A percentile compares a stretch with the other conserved stretches of the same genome.
phyloP scores from a whole-genome alignment of 2,113 vertebrate species.

The Ceyx cyanopectus region DNA sequence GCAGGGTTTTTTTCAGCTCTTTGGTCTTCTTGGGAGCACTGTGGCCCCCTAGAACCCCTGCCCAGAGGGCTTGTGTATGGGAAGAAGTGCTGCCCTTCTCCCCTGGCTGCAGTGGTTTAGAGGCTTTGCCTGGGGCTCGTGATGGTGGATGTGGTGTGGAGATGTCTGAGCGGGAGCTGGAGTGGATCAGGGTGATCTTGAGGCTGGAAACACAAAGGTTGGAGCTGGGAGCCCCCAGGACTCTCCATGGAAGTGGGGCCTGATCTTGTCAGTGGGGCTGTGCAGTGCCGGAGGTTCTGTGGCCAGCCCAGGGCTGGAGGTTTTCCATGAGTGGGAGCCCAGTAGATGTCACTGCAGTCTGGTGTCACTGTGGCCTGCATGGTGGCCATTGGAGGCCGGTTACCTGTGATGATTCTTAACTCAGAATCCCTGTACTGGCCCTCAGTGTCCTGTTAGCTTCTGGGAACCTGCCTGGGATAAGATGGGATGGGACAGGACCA shows the following conservation, averaged over 20 bases:
- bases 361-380: background rate
- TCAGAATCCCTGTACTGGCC: background rate
- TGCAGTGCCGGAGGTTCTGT: background rate
- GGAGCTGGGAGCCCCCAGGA: background rate
- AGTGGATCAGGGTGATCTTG: background rate
- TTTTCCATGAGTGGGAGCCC: background rate
- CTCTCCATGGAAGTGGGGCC: fast-evolving
- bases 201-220: background rate
- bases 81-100: background rate
- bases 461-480: background rate
- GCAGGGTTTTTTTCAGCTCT: background rate
- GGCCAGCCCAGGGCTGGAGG: background rate
- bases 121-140: background rate
- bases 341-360: slow-evolving; percentile 46
- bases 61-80: background rate
- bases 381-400: background rate
- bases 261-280: background rate
- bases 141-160: fast-evolving
- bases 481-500: background rate
- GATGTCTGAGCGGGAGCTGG: background rate
- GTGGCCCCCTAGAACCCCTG: background rate
- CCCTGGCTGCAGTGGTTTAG: background rate
- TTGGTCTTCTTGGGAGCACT: background rate
- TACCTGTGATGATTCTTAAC: background rate
- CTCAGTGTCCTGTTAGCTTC: background rate